These are phyloP conservation scores for Centropus unirufus DNA, from an alignment of 2,113 vertebrate genomes.

Conservation along the genomic window DNA sequence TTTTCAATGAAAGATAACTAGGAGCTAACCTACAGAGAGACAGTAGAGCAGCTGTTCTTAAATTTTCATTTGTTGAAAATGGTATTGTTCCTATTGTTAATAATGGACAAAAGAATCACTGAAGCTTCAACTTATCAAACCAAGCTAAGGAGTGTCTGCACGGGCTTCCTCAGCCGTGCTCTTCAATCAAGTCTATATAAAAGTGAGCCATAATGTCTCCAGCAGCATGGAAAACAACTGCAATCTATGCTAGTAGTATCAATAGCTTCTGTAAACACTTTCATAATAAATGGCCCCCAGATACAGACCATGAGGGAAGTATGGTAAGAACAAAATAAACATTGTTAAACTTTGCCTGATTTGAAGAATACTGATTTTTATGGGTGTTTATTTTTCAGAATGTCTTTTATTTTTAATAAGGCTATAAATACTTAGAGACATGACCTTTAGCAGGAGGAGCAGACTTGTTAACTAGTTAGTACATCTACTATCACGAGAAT, in stretches of 20 bases:
- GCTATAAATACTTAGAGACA: neutral
- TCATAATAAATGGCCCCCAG: neutral
- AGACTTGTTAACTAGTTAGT: neutral
- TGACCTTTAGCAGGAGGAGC: neutral
- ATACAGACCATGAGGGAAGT: neutral
- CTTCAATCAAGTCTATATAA: neutral
- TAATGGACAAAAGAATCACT: neutral
- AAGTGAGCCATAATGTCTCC: neutral
- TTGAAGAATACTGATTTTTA: neutral
- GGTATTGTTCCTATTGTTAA: neutral
- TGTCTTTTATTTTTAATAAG: neutral
- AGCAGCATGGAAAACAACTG: neutral
- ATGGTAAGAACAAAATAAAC: neutral
- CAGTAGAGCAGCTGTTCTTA: neutral
- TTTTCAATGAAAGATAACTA: neutral
- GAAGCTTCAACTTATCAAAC: neutral
- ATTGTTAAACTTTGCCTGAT: neutral
- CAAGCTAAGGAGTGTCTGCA: neutral
- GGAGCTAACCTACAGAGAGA: neutral
- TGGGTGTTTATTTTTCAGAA: neutral
- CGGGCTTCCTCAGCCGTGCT: neutral
- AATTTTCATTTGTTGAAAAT: neutral
- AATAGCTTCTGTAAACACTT: neutral
- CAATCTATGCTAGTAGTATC: neutral
- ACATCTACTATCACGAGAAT: neutral